phyloP scores from a whole-genome alignment of 2,113 vertebrate species.

The Cromileptes altivelis region DNA sequence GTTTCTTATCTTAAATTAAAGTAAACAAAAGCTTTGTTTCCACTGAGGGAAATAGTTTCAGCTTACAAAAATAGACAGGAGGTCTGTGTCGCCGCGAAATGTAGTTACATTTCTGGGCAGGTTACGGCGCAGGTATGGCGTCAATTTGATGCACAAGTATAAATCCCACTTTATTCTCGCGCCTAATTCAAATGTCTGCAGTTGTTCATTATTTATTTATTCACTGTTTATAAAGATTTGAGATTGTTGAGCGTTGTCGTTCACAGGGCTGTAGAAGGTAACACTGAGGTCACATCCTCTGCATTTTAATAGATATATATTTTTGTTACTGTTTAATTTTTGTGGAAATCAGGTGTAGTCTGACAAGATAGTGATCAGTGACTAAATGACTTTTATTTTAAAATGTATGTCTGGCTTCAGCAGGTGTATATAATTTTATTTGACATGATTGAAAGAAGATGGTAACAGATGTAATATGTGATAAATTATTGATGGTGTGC shows the following conservation, averaged over 20 bases:
- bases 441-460: neutral
- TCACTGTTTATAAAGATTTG: neutral
- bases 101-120: too few species aligned
- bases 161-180: neutral
- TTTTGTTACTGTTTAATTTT: neutral
- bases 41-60: too few species aligned
- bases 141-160: too few species aligned
- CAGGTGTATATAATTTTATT: neutral
- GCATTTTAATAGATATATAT: too few species aligned
- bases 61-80: too few species aligned
- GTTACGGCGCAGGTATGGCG: too few species aligned
- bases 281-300: neutral
- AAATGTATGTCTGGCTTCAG: too few species aligned
- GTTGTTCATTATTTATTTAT: constrained; percentile 40
- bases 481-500: neutral
- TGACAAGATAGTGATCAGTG: too few species aligned
- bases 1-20: too few species aligned
- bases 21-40: too few species aligned
- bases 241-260: neutral
- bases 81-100: too few species aligned
- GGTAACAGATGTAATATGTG: neutral
- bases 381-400: too few species aligned
- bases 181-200: constrained; percentile 1
- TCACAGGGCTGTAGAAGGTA: neutral
- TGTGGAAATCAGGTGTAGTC: neutral